Evolutionary conservation across 2,888 invertebrate species (phyloP).

Genomic region (Drepanosiphum platanoidis): DNA sequence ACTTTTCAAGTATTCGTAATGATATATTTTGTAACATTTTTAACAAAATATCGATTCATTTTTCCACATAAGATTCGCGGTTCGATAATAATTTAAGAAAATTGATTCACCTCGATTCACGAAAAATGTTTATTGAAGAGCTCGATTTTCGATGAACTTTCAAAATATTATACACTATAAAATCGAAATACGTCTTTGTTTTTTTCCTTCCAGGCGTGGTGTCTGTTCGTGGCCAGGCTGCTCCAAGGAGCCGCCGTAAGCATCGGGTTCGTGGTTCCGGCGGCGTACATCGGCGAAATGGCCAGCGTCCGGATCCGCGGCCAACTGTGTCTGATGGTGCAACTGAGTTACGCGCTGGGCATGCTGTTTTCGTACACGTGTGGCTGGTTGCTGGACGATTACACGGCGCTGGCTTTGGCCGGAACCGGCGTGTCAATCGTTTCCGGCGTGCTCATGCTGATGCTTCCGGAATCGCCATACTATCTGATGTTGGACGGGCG

Average conservation of each 20-base stretch:
- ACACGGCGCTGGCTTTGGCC: constrained; percentile 56
- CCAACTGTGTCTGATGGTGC: constrained; percentile 64
- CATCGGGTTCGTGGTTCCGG: constrained; percentile 64
- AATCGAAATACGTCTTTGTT: too few species aligned
- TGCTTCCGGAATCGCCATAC: constrained; percentile 75
- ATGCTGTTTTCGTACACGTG: constrained; percentile 64
- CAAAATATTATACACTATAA: too few species aligned
- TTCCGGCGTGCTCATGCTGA: constrained; percentile 69
- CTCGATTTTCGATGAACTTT: too few species aligned
- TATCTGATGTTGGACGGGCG: constrained; percentile 71
- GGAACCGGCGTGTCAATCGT: constrained; percentile 69
- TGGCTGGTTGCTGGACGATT: constrained; percentile 63
- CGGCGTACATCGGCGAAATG: constrained; percentile 65
- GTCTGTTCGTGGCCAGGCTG: constrained; percentile 64
- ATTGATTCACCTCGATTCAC: too few species aligned
- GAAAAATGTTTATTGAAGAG: too few species aligned
- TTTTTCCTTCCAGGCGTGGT: constrained; percentile 62
- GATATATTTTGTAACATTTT: too few species aligned
- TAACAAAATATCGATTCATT: too few species aligned
- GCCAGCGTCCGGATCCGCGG: constrained; percentile 64
- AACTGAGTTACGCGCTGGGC: constrained; percentile 64
- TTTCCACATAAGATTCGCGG: too few species aligned
- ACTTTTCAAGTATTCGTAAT: too few species aligned
- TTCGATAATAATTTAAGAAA: too few species aligned
- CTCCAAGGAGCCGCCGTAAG: constrained; percentile 64